Base-by-base conservation (phyloP, 2,797 vertebrate genomes). In the Poeciliopsis infans region DNA sequence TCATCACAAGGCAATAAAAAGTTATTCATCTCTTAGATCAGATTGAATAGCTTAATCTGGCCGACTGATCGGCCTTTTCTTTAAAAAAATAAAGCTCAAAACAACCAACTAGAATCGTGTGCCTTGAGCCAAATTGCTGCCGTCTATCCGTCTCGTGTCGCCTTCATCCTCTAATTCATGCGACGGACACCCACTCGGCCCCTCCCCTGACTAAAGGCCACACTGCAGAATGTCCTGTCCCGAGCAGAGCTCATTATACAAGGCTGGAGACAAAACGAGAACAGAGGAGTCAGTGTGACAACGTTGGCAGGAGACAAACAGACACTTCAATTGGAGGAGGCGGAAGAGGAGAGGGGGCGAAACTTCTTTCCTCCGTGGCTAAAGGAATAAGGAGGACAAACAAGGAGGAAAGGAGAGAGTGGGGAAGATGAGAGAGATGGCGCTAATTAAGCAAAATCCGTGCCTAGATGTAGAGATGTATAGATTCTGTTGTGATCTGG, bases 211-310 rank as follows among this genome's bases (percentile, higher is more conserved):
- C 82, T 89, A 89, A 89, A 92, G 86, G 90, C 85, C 90, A 89
- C 86, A 83, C 53, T 75, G 83, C 87, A 85, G 88, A 91, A 88
- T 85, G 87, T 79, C 79, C 86, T 31, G 39, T 88, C 85, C 90
- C 77, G 73, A 87, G 81, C 87, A 89, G 80, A 86, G 85, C 89
- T 92, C 91, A 92, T 93, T 94, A 91, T 66, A 89, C 82, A 81
- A 74, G 82, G 69, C 83, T 53, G 74, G 78, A 86, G 82, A 87
- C 77, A 75, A 81, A 83, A 36, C 25, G 83, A 88, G 92, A 93
- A 92, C 92, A 93, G 92, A 90, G 74, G 80, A 86, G 86, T 75
- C 89, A 91, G 88, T 93, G 91, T 89, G 89, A 87, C 83, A 74
- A 78, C 71, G 83, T 78, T 79, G 86, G 88, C 78, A 77, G 25